Base-by-base conservation (phyloP, 2,113 vertebrate genomes). In the Orthonyx spaldingii region DNA sequence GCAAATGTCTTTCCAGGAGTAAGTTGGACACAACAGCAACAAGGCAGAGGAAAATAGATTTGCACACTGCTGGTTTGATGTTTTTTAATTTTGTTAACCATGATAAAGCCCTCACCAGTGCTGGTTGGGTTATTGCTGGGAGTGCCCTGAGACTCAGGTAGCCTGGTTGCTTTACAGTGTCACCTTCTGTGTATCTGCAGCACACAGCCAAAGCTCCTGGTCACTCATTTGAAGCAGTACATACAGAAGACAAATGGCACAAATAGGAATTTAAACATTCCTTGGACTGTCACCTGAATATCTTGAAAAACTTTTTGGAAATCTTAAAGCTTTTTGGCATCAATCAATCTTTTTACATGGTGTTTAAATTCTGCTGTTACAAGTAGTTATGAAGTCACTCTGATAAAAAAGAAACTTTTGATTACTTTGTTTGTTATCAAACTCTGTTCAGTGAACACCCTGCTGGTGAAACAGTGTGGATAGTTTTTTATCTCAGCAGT, bases 51-150 rank as follows among this genome's bases (percentile, higher is more conserved):
- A 39, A 83, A 85, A 20, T 26, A 26, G 4, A 10, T 65, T 68
- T 70, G 35, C n/a, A 3, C n/a, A 0, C 46, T 87, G 56, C 60
- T 75, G 35, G 44, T 70, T 37, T 28, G 22, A 52, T 0, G 0
- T 86, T n/a, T n/a, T n/a, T n/a, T n/a, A n/a, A n/a, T n/a, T 57
- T 10, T 24, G 46, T 44, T 88, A 71, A 20, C 28, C 1, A 0
- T 20, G 13, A 5, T 18, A 37, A 76, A 65, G 3, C 18, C 50
- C 30, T 46, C 63, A 3, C 5, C 37, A 10, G 17, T 11, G 14
- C 42, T 57, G 71, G 8, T 33, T 65, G 35, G 3, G 32, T 33
- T 13, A 8, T 35, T 76, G 46, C 52, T 42, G 59, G 35, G 19
- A 30, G 41, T 46, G 11, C 39, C 37, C 71, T 32, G 60, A 46